phyloP scores from a whole-genome alignment of 2,797 vertebrate genomes.

The Gobionotothen gibberifrons region DNA sequence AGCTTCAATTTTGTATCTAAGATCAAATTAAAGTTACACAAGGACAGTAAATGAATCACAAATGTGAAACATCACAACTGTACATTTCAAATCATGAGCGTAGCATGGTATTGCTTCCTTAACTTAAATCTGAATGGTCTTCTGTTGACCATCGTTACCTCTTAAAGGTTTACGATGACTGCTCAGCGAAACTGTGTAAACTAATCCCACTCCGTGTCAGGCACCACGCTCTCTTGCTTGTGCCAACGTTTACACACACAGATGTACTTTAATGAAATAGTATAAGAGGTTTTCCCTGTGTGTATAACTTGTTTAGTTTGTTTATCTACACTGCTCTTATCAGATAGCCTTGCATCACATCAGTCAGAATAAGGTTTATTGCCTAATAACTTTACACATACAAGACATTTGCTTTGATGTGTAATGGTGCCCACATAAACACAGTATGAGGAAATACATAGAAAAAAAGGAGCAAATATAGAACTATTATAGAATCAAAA shows the following conservation, averaged over 20 bases:
- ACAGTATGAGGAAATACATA: too few species aligned
- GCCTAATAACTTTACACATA: too few species aligned
- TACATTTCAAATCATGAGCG: not conserved
- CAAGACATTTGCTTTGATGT: too few species aligned
- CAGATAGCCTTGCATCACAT: constrained; percentile 4
- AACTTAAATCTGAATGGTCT: constrained; percentile 9
- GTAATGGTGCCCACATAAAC: too few species aligned
- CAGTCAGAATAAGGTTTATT: too few species aligned
- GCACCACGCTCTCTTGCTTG: constrained; percentile 5
- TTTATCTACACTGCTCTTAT: not conserved
- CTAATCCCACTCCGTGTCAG: constrained; percentile 24
- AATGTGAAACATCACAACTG: not conserved
- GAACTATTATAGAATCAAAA: too few species aligned
- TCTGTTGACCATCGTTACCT: constrained; percentile 1
- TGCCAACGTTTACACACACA: not conserved
- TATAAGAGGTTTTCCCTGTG: not conserved
- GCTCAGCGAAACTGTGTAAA: constrained; percentile 28
- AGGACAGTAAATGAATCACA: not conserved
- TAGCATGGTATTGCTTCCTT: constrained; percentile 20
- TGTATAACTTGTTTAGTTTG: constrained; percentile 10
- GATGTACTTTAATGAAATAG: constrained; percentile 3
- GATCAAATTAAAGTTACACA: not conserved
- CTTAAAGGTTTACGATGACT: constrained; percentile 14
- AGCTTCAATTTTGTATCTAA: not conserved
- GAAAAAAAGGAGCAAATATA: too few species aligned